Percentiles rank a stretch among this genome's conserved stretches.
Evolutionary conservation across 2,888 invertebrate species (phyloP).

Genomic region (Eledona agricola): DNA sequence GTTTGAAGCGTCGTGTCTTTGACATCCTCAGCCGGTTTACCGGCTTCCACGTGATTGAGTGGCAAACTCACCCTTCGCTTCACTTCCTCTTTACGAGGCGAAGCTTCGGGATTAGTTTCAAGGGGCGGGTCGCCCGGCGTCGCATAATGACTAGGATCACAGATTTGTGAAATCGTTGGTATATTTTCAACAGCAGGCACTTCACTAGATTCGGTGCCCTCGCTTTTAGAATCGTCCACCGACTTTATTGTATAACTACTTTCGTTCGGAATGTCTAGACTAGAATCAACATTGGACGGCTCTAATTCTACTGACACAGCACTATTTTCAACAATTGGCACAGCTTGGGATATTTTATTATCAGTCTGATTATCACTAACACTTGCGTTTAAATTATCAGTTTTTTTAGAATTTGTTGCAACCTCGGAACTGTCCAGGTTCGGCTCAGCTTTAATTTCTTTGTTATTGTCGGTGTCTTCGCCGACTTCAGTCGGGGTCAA

Average conservation of each 20-base stretch:
- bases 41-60: conserved; percentile 53
- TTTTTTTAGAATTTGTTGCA: conserved; percentile 38
- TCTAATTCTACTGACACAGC: conserved; percentile 64
- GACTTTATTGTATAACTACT: conserved; percentile 42
- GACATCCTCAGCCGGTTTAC: conserved; percentile 43
- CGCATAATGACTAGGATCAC: conserved; percentile 71
- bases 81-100: conserved; percentile 40
- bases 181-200: conserved; percentile 66
- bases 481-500: conserved; percentile 70
- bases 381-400: conserved; percentile 49
- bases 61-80: conserved; percentile 71
- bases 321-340: conserved; percentile 62
- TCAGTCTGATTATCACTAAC: conserved; percentile 46
- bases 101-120: conserved; percentile 38
- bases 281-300: conserved; percentile 63
- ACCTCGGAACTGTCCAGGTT: conserved; percentile 34
- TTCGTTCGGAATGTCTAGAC: conserved; percentile 53
- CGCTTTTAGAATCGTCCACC: conserved; percentile 46
- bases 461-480: conserved; percentile 31
- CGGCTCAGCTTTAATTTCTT: conserved; percentile 19
- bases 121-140: conserved; percentile 42
- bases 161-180: conserved; percentile 77
- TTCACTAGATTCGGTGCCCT: conserved; percentile 41
- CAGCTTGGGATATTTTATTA: conserved; percentile 53
- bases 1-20: conserved; percentile 40